phyloP scores from a whole-genome alignment of 2,113 vertebrate species.

The Ondatra zibethicus region DNA sequence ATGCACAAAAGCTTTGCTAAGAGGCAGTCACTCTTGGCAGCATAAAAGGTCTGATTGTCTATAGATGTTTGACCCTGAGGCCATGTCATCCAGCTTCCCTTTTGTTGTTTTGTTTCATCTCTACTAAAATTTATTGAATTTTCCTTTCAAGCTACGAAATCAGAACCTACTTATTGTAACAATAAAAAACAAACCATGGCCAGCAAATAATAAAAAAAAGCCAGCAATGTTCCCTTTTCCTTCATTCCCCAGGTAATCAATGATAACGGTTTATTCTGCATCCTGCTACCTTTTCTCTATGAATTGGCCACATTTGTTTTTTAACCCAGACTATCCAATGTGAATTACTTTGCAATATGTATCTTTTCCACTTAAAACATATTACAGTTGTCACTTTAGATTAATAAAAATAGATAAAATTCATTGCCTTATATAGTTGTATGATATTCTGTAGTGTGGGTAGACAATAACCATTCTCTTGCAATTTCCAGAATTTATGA shows the following conservation, averaged over 20 bases:
- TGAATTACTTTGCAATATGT: not conserved
- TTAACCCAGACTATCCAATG: not conserved
- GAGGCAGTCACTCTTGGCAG: constrained; percentile 14
- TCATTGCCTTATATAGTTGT: not conserved
- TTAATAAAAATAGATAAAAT: constrained; percentile 39
- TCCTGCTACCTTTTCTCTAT: not conserved
- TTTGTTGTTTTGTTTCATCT: constrained; percentile 62
- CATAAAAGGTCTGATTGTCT: constrained; percentile 54
- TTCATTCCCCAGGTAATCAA: constrained; percentile 43
- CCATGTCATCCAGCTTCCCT: constrained; percentile 32
- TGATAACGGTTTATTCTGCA: not conserved
- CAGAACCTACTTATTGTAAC: constrained; percentile 44
- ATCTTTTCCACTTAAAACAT: not conserved
- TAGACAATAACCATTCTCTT: not conserved
- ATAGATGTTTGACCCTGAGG: constrained; percentile 68
- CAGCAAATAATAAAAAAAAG: constrained; percentile 45
- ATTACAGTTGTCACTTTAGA: not conserved
- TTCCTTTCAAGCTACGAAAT: constrained; percentile 65
- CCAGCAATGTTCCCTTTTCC: not conserved
- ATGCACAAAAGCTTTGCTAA: constrained; percentile 27
- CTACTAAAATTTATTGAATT: constrained; percentile 59
- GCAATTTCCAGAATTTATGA: not conserved
- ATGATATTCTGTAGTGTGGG: not conserved
- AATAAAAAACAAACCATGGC: constrained; percentile 53
- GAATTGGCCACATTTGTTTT: not conserved